Conservation (phyloP, 2,113 vertebrate species). For the Phyllopteryx taeniolatus region DNA sequence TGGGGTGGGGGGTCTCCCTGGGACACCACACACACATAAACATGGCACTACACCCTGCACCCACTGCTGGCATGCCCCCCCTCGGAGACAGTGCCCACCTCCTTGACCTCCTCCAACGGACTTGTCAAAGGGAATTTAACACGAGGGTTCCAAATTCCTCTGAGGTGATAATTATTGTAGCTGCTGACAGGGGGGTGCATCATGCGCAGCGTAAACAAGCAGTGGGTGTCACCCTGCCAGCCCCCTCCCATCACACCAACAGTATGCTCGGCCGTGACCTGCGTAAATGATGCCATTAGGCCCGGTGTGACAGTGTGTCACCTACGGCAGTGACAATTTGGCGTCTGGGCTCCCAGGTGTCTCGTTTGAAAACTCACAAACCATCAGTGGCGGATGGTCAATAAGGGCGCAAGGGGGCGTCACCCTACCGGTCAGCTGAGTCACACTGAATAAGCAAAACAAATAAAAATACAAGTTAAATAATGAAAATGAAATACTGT, state of each 20-base stretch:
- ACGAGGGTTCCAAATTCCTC: constrained; percentile 78
- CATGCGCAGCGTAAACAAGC: constrained; percentile 74
- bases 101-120: constrained; percentile 65
- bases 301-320: constrained; percentile 52
- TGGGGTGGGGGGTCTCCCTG: constrained; percentile 31
- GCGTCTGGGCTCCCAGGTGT: constrained; percentile 63
- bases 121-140: constrained; percentile 80
- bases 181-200: constrained; percentile 68
- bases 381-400: no score
- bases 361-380: constrained; percentile 21
- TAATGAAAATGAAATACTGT: no score
- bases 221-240: constrained; percentile 20
- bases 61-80: constrained; percentile 44
- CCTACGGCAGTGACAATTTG: constrained; percentile 40
- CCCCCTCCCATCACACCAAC: constrained; percentile 38
- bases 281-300: constrained; percentile 65
- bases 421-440: no score
- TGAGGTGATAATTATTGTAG: constrained; percentile 80
- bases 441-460: no score
- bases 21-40: constrained; percentile 39
- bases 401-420: no score
- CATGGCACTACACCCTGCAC: constrained; percentile 38
- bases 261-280: constrained; percentile 49
- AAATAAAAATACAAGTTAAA: no score
- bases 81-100: constrained; percentile 60